Conservation (phyloP, 1,140 invertebrate genomes). For the Dryas iulia region DNA sequence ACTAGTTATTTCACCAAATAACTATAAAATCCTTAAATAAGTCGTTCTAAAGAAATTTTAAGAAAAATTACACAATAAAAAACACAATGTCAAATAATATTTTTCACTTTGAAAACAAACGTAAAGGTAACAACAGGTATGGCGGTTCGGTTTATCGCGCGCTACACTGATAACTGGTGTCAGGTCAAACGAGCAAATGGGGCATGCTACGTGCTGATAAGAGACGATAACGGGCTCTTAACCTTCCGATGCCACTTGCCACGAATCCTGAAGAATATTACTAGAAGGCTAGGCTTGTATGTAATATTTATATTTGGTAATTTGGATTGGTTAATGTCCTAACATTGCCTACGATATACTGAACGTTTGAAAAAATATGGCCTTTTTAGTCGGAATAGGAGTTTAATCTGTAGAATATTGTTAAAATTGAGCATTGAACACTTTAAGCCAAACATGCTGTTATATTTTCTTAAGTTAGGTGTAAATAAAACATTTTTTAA, state of each 20-base stretch:
- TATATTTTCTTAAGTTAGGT: too few relatives aligned
- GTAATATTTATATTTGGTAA: neutral
- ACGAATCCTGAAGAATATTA: conserved; percentile 35
- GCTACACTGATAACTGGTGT: conserved; percentile 74
- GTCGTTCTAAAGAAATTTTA: neutral
- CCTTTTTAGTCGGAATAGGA: too few relatives aligned
- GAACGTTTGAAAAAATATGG: neutral
- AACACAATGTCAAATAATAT: conserved; percentile 12
- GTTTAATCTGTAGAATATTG: too few relatives aligned
- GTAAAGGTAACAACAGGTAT: conserved; percentile 65
- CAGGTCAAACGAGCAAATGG: conserved; percentile 79
- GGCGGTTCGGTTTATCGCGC: conserved; percentile 65
- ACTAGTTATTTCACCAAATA: neutral
- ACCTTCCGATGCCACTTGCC: conserved; percentile 68
- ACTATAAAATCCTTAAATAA: neutral
- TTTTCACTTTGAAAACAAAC: conserved; percentile 28
- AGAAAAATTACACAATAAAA: neutral
- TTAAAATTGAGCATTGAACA: neutral
- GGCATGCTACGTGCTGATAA: conserved; percentile 73
- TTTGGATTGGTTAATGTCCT: neutral
- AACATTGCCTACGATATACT: neutral
- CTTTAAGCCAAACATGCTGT: too few relatives aligned
- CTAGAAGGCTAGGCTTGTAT: neutral
- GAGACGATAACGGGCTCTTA: conserved; percentile 75
- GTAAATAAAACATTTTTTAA: too few relatives aligned